These are phyloP conservation scores for Zeus faber DNA, from an alignment of 2,113 vertebrate genomes.

Conservation along the genomic window DNA sequence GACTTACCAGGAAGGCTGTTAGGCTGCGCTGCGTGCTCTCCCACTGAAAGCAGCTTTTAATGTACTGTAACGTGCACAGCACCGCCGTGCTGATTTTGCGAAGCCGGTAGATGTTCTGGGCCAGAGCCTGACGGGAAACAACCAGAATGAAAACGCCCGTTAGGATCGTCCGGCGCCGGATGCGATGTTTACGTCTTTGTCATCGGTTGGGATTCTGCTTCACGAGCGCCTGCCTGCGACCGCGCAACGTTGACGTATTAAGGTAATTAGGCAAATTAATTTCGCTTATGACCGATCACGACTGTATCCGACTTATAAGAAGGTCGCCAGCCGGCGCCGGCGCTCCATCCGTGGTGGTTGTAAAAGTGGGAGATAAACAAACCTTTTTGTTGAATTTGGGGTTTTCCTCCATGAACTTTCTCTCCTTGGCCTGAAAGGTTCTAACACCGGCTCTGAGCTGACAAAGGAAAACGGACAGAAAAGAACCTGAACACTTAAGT, in stretches of 20 bases:
- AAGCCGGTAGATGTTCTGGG: slow-evolving; percentile 90
- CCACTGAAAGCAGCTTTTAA: slow-evolving; percentile 98
- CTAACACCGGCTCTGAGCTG: slow-evolving; percentile 87
- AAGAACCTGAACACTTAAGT: neutral
- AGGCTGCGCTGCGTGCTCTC: slow-evolving; percentile 87
- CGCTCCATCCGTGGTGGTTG: no score
- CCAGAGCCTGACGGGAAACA: slow-evolving; percentile 84
- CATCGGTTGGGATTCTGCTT: slow-evolving; percentile 54
- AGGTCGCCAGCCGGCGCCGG: no score
- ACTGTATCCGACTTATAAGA: no score
- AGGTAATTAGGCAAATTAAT: slow-evolving; percentile 55
- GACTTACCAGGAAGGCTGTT: slow-evolving; percentile 91
- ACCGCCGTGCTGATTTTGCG: slow-evolving; percentile 91
- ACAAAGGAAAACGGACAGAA: slow-evolving; percentile 14
- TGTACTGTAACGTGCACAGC: slow-evolving; percentile 91
- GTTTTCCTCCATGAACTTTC: slow-evolving; percentile 82
- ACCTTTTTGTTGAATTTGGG: slow-evolving; percentile 94
- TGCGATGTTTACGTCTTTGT: slow-evolving; percentile 60
- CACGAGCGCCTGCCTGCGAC: slow-evolving; percentile 32
- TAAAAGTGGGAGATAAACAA: neutral
- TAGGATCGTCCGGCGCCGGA: slow-evolving; percentile 55
- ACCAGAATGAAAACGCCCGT: slow-evolving; percentile 57
- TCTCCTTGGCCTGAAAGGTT: slow-evolving; percentile 86
- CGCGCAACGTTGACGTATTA: slow-evolving; percentile 33
- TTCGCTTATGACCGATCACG: no score